Base-by-base conservation (phyloP, 1,140 invertebrate species). In the Delia radicum region DNA sequence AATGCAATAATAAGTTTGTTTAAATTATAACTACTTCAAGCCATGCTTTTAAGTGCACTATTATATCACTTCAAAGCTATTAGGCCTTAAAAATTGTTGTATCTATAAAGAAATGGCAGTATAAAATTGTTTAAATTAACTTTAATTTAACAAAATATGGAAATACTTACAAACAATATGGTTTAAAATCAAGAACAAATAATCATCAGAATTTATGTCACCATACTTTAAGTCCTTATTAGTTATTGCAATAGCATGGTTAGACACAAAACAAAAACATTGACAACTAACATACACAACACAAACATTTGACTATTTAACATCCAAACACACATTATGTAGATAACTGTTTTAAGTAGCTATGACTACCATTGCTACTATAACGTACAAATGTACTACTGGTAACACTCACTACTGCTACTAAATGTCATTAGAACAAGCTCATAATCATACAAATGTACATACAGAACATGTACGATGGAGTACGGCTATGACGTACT, bases 371-470 rank as follows among this genome's bases (percentile, higher is more conserved):
- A n/a, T n/a, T n/a, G n/a, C n/a, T n/a, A n/a, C n/a, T n/a, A n/a
- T n/a, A n/a, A n/a, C n/a, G 4, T 42, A 42, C 48, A 21, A 21
- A 55, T 55, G 48, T 55, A 55, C 48, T 55, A n/a, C n/a, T n/a
- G n/a, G n/a, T n/a, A 18, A 55, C 48, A 69, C 65, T n/a, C 31
- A 33, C 65, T 69, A 69, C 65, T 69, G 65, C 65, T 69, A 69
- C 65, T 69, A 69, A 69, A 69, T 69, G 65, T 69, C 65, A 69
- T 69, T 69, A 33, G 31, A 69, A 69, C 65, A 69, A 21, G 29
- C 29, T 69, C 65, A 21, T 33, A 33, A 24, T 55, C 48, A 55
- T 55, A 21, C 18, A 55, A 2, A 42, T 10, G 37, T 5, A 42
- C 10, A 33, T 33, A 42, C 37, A 3, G 10, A 42, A n/a, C n/a